These are phyloP conservation scores for Orthosia cruda DNA, from an alignment of 2,888 invertebrate genomes.

Conservation along the genomic window DNA sequence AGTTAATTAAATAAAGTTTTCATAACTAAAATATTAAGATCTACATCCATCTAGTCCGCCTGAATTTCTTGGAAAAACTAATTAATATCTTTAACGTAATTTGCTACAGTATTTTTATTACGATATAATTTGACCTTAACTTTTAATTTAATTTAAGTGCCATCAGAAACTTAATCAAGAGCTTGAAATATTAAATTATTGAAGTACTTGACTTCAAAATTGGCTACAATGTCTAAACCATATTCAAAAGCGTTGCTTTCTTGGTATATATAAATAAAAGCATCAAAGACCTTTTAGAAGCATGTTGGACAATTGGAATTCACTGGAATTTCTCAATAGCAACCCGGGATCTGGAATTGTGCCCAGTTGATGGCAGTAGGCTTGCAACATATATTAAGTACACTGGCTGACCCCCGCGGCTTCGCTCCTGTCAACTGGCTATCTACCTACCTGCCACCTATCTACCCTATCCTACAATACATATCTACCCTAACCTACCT, in stretches of 20 bases:
- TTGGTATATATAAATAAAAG: not conserved
- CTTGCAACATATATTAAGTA: too few relatives aligned
- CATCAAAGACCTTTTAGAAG: slow-evolving; percentile 11
- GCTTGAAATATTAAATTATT: slow-evolving; percentile 5
- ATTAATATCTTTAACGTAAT: slow-evolving; percentile 38
- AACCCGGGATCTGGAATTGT: too few relatives aligned
- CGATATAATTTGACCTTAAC: slow-evolving; percentile 12
- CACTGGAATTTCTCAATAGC: too few relatives aligned
- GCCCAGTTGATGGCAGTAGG: too few relatives aligned
- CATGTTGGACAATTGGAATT: slow-evolving; percentile 25
- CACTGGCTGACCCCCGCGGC: too few relatives aligned
- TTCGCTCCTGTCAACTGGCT: too few relatives aligned
- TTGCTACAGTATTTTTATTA: slow-evolving; percentile 15
- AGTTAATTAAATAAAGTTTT: slow-evolving; percentile 29
- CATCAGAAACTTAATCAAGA: slow-evolving; percentile 1
- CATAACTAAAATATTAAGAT: slow-evolving; percentile 18
- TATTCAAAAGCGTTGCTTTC: not conserved
- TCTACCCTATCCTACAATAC: too few relatives aligned
- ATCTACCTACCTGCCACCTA: too few relatives aligned
- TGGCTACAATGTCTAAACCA: not conserved
- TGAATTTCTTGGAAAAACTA: slow-evolving; percentile 17
- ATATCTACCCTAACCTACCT: too few relatives aligned
- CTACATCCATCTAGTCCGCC: not conserved
- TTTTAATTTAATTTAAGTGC: slow-evolving; percentile 23
- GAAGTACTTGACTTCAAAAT: not conserved